Percentiles rank a stretch among this genome's conserved stretches.
Conservation (phyloP, 2,888 invertebrate genomes). For the Pseudoips prasinana region DNA sequence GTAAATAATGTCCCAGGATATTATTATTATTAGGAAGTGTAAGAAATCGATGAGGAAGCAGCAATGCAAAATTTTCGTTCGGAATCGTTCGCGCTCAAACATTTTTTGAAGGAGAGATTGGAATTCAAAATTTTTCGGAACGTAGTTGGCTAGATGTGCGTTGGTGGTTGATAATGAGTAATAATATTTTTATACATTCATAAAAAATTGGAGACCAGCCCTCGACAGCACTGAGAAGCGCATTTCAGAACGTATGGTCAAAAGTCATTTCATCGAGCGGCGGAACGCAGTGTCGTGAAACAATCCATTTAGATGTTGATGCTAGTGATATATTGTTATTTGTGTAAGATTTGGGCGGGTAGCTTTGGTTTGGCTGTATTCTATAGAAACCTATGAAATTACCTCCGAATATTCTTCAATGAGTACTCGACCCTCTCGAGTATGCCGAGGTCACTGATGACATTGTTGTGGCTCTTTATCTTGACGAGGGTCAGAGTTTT, state of each 20-base stretch:
- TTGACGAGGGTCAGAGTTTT: conserved; percentile 91
- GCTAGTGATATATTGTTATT: conserved; percentile 82
- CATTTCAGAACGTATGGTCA: conserved; percentile 55
- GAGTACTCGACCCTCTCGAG: conserved; percentile 81
- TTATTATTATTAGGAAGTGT: too few relatives aligned
- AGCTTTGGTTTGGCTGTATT: too few relatives aligned
- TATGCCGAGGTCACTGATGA: conserved; percentile 67
- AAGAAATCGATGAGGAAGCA: too few relatives aligned
- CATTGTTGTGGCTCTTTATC: conserved; percentile 83
- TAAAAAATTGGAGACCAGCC: conserved; percentile 65
- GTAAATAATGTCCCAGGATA: too few relatives aligned
- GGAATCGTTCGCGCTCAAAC: conserved; percentile 70
- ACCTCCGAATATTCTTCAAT: conserved; percentile 85
- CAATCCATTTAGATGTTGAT: conserved; percentile 72
- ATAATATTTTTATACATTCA: conserved; percentile 82
- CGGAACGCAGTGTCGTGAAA: conserved; percentile 18
- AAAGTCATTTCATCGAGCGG: conserved; percentile 54
- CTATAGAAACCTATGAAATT: too few relatives aligned
- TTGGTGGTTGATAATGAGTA: conserved; percentile 81
- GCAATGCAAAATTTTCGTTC: conserved; percentile 51
- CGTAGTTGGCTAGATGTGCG: conserved; percentile 77
- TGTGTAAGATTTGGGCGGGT: too few relatives aligned
- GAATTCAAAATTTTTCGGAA: conserved; percentile 71
- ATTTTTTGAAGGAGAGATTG: conserved; percentile 65
- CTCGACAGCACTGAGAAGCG: conserved; percentile 44